phyloP scores from a whole-genome alignment of 2,888 invertebrate species.

The Anthrax anthrax region DNA sequence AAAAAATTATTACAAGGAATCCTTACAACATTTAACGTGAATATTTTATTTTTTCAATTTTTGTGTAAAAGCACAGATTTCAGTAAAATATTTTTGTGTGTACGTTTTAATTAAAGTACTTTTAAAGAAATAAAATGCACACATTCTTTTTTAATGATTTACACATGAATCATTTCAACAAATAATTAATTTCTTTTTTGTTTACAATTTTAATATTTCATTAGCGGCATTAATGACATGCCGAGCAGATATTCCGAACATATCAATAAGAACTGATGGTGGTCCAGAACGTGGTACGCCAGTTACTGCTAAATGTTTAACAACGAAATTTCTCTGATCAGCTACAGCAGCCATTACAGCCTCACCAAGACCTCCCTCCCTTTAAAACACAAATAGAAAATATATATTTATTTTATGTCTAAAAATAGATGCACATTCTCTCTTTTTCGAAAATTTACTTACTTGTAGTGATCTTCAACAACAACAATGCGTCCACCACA shows the following conservation, averaged over 20 bases:
- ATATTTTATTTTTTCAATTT: no score
- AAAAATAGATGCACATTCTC: no score
- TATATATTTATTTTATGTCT: neutral
- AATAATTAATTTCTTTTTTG: no score
- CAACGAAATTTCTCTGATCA: slow-evolving; percentile 49
- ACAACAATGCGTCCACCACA: slow-evolving; percentile 73
- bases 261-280: slow-evolving; percentile 68
- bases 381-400: slow-evolving; percentile 11
- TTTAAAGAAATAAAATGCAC: no score
- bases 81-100: no score
- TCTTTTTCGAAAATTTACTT: no score
- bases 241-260: slow-evolving; percentile 75
- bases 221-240: slow-evolving; percentile 60
- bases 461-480: slow-evolving; percentile 95
- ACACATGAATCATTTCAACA: neutral
- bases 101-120: no score
- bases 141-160: no score
- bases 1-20: no score
- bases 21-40: no score
- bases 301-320: slow-evolving; percentile 67
- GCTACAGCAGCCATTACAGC: slow-evolving; percentile 77
- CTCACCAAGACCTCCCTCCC: slow-evolving; percentile 83
- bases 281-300: slow-evolving; percentile 88
- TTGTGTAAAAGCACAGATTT: no score
- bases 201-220: slow-evolving; percentile 42